These are phyloP conservation scores for Agonopterix heracliana DNA, from an alignment of 2,888 invertebrate species.

Conservation along the genomic window DNA sequence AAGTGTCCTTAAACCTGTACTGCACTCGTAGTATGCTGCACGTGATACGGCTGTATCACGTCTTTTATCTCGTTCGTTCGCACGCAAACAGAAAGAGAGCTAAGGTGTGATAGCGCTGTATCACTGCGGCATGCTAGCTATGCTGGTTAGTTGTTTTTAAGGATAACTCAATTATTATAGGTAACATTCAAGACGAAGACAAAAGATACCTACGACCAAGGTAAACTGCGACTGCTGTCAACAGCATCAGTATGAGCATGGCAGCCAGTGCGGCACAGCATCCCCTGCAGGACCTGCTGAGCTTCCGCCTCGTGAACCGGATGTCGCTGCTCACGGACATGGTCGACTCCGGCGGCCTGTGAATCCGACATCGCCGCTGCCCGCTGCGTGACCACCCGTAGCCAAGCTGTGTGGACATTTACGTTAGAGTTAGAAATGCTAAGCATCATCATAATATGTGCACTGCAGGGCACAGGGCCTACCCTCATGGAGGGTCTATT, in stretches of 20 bases:
- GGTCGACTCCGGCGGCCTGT: slow-evolving; percentile 83
- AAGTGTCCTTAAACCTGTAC: too few species aligned
- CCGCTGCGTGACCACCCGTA: slow-evolving; percentile 61
- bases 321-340: slow-evolving; percentile 92
- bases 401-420: slow-evolving; percentile 39
- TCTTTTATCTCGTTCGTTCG: too few species aligned
- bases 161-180: too few species aligned
- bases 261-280: slow-evolving; percentile 92
- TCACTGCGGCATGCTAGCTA: too few species aligned
- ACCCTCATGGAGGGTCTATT: too few species aligned
- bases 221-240: slow-evolving; percentile 75
- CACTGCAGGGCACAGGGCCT: too few species aligned
- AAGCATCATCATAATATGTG: too few species aligned
- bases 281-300: slow-evolving; percentile 89
- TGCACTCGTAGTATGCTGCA: too few species aligned
- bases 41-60: too few species aligned
- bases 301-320: slow-evolving; percentile 89
- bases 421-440: neutral
- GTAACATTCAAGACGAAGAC: neutral
- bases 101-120: too few species aligned
- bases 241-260: slow-evolving; percentile 85
- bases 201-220: slow-evolving; percentile 76
- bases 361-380: slow-evolving; percentile 52
- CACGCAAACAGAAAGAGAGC: too few species aligned
- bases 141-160: too few species aligned